Base-by-base conservation (phyloP, 2,888 invertebrate species). In the Clusia tigrina region DNA sequence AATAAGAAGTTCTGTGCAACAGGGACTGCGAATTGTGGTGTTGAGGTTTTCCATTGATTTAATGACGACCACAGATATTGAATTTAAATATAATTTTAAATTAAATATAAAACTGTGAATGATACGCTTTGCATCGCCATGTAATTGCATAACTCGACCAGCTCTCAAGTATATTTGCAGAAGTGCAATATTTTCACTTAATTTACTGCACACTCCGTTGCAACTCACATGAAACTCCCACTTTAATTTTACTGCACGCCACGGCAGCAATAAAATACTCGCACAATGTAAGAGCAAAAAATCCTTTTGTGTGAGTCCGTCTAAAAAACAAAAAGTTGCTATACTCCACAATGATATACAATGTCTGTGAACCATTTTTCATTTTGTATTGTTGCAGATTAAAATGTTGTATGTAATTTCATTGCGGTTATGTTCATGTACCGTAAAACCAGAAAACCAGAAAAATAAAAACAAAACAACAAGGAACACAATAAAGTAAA, bases 371-470 rank as follows among this genome's bases (percentile, higher is more conserved):
- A 18, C 18, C 22, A 48, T 48, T 48, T 48, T 15, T 42, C 48
- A 18, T 48, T 48, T 48, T 48, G 22, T 48, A 48, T 20, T 2
- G 48, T 15, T 5, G 22, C 18, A 18, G 18, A 42, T 18, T 48
- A 22, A 18, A 48, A 48, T 3, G 48, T 48, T 48, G 48, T n/a
- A n/a, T n/a, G n/a, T 48, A 48, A 48, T 48, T 48, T 18, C 48
- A 48, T 48, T 18, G 48, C 48, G 22, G 18, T 48, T 48, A 2
- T 12, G 12, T 48, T 48, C 48, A 20, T 48, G 3, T 42, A 9
- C 32, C 10, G 48, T 22, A 18, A 42, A 17, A 3, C 42, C n/a
- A n/a, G 15, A 42, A n/a, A 42, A 6, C 12, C n/a, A 32, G 32
- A 32, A 32, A 32, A 32, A 42, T n/a, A 15, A n/a, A 6, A 10